Evolutionary conservation across 2,797 vertebrate genomes (phyloP), one percentile per base, ranked within the genome.

Genomic region (Falco columbarius): DNA sequence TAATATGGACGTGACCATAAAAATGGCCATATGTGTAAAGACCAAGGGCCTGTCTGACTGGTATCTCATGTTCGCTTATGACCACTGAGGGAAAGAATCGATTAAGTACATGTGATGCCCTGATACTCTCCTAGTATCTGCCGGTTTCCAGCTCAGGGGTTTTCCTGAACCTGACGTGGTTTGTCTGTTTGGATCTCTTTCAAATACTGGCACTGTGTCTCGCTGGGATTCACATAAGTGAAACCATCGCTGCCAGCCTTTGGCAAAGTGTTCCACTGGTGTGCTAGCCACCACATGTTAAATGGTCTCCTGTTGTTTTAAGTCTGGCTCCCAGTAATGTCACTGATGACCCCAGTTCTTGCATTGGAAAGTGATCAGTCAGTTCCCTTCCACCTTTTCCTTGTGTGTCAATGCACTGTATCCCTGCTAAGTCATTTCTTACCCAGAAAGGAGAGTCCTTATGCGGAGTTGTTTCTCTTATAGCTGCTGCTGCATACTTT

Each of bases 181-280:
- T 92, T 44, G 34, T 65, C 17, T 81, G 66, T 73, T 51, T 59
- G 21, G 32, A 55, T 86, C 26, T 74, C 80, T 92, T 32, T 67
- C 14, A 65, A 89, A 38, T 49, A 34, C 14, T 56, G 38, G 20
- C 3, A 19, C 14, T 38, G 36, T 23, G 4, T 72, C 14, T 84
- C 16, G 20, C 15, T 54, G 71, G 40, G 12, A 32, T 61, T 83
- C 49, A 9, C 8, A 3, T n/a, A 38, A 81, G 29, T 42, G 42
- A 42, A 42, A 42, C 61, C 7, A 6, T 56, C 29, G 75, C 26
- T 83, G 29, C 47, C 52, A 62, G 19, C 14, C 58, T 90, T 80
- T 79, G 58, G 29, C 27, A 40, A 26, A 86, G 72, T 0, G 0
- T 77, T 90, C 36, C 26, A 14, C 10, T 0, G 2, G 14, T 68